Base-by-base conservation (phyloP, 2,797 vertebrate species). In the Cyclopterus lumpus region DNA sequence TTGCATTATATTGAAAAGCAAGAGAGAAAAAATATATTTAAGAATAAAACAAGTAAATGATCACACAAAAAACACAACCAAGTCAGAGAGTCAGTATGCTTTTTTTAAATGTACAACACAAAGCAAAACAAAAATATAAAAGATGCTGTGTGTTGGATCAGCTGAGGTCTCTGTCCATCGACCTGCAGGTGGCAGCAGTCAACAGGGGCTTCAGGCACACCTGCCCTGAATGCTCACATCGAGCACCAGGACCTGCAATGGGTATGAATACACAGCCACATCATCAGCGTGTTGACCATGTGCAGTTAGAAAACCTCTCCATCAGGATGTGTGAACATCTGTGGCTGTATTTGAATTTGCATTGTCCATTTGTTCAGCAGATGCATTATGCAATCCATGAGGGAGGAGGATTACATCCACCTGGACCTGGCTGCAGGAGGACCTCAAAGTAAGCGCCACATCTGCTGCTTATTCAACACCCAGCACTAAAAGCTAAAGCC, bases 161-260 rank as follows among this genome's bases (percentile, higher is more conserved):
- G 54, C 3, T 46, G 51, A 38, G 2, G 24, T 18, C 26, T 67
- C 14, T 26, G 5, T 44, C 9, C 0, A 1, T 3, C 0, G 10
- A 32, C 9, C 57, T 61, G 24, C 15, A 32, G 22, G 5, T 4
- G 36, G 44, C 46, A 67, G 63, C 64, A 9, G 2, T 12, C 1
- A 0, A 24, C 14, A 42, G 22, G 34, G 44, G 34, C 24, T 7
- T 16, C 2, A 24, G 18, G 0, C 22, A 60, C 46, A 68, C 28
- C 16, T 26, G 48, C 49, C 58, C 49, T 8, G 36, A 18, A 42
- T 6, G 46, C 34, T 44, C 26, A 62, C 36, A 26, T 55, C 1
- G 73, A 54, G 42, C 42, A 73, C 7, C 11, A 66, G 22, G 16
- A 58, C 42, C 40, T 65, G 71, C 70, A 44, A 14, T 4, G 28